Base-by-base conservation (phyloP, 64 coral and sea anemone genomes). In the Catalaphyllia jardinei region DNA sequence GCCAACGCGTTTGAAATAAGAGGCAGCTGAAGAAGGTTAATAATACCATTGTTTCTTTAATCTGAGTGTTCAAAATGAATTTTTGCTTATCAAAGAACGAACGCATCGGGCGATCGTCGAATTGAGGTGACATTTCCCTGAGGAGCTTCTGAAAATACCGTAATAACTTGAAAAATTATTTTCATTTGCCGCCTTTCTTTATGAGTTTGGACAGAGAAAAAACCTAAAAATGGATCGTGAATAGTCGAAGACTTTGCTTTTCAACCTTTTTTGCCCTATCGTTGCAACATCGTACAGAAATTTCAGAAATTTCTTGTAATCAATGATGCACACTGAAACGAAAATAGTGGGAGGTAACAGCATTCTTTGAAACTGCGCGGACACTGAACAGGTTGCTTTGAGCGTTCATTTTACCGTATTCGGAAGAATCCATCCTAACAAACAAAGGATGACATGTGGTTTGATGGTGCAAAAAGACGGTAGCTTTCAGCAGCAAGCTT, bases 381-480 rank as follows among this genome's bases (percentile, higher is more conserved):
- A 24, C 39, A 10, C 18, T 24, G 19, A 22, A 2, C 6, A 10
- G 74, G 0, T 38, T n/a, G 18, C 17, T 50, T 19, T 27, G 6
- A 52, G 24, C 12, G 76, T 31, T 49, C 54, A 16, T 57, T 60
- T 55, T 60, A 4, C 27, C 2, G 8, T 27, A 60, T 31, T 33
- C 61, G 54, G 25, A 61, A 8, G n/a, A 61, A 15, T 79, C 22
- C 52, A 13, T 59, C 11, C 12, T 80, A 62, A 80, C 25, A 60
- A 6, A 71, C 62, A 85, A 69, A 71, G 25, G 81, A 85, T 10
- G 49, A 52, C 81, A 77, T 77, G 81, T 85, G 81, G 31, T 71
- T 71, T 85, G 20, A 20, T 85, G 63, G 12, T 12, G 81, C 81
- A 50, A 85, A 77, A 85, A 85, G 27, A 63, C 30, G 62, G n/a